Conservation (phyloP, 2,888 invertebrate genomes). For the Hemaris fuciformis region DNA sequence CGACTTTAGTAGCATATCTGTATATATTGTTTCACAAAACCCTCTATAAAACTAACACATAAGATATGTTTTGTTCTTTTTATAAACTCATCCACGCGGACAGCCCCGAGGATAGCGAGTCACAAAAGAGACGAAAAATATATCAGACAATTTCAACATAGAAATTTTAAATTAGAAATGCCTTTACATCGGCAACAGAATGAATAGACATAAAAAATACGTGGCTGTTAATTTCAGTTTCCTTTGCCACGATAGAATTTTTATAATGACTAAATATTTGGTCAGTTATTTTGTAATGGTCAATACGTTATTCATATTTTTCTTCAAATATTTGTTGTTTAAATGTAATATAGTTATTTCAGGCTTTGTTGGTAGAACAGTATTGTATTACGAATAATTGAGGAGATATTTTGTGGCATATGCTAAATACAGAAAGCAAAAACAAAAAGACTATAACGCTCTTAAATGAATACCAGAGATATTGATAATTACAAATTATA, state of each 20-base stretch:
- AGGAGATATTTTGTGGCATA: too few species aligned
- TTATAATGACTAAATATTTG: neutral
- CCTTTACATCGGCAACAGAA: neutral
- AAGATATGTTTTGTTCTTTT: neutral
- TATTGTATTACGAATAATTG: too few species aligned
- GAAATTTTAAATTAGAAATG: neutral
- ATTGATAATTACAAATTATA: too few species aligned
- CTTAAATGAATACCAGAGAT: too few species aligned
- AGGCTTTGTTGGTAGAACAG: too few species aligned
- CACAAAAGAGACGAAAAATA: neutral
- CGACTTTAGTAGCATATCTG: too few species aligned
- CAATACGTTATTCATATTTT: neutral
- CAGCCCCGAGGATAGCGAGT: neutral
- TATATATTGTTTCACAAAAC: neutral
- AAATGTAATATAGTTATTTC: too few species aligned
- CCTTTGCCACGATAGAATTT: neutral
- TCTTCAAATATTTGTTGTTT: neutral
- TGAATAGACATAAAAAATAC: neutral
- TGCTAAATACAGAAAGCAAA: too few species aligned
- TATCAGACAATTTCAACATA: neutral
- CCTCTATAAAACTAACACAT: neutral
- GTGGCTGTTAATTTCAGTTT: neutral
- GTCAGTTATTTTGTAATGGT: neutral
- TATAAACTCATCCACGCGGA: neutral
- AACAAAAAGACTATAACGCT: too few species aligned